These are phyloP conservation scores for Microplitis deprimator DNA, from an alignment of 2,888 invertebrate genomes.

Conservation along the genomic window DNA sequence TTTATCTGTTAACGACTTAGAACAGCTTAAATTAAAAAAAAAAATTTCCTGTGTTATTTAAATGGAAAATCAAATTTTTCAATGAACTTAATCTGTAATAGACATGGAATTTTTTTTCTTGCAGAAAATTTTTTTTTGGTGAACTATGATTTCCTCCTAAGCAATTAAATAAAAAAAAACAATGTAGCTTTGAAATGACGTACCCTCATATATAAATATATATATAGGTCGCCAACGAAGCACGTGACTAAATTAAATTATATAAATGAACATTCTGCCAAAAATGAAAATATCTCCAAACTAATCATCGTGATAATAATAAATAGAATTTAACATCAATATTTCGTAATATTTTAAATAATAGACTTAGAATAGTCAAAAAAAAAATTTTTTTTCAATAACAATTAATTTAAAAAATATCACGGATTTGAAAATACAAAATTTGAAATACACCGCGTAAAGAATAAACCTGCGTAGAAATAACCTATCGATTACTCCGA, in stretches of 20 bases:
- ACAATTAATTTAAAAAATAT: neutral
- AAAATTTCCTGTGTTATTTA: too few species aligned
- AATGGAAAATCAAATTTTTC: too few species aligned
- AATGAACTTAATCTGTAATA: too few species aligned
- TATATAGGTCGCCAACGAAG: neutral
- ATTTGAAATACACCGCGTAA: conserved; percentile 42
- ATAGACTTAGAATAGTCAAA: neutral
- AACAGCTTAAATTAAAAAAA: too few species aligned
- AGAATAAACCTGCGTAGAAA: conserved; percentile 17
- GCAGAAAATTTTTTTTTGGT: too few species aligned
- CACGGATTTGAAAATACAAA: neutral
- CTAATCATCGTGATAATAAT: neutral
- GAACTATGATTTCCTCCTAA: too few species aligned
- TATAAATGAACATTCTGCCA: neutral
- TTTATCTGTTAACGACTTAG: too few species aligned
- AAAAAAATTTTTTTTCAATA: neutral
- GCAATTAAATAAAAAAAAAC: too few species aligned
- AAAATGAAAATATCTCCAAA: neutral
- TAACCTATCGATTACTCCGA: conserved; percentile 1
- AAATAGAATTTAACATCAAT: neutral
- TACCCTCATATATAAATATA: neutral
- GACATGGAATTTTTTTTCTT: too few species aligned
- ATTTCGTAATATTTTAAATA: neutral
- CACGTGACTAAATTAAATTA: neutral
- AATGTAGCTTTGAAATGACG: neutral